Percentiles rank a stretch among this genome's conserved stretches.
These are phyloP conservation scores for Trematomus loennbergii DNA, from an alignment of 2,113 vertebrate genomes.

Conservation along the genomic window DNA sequence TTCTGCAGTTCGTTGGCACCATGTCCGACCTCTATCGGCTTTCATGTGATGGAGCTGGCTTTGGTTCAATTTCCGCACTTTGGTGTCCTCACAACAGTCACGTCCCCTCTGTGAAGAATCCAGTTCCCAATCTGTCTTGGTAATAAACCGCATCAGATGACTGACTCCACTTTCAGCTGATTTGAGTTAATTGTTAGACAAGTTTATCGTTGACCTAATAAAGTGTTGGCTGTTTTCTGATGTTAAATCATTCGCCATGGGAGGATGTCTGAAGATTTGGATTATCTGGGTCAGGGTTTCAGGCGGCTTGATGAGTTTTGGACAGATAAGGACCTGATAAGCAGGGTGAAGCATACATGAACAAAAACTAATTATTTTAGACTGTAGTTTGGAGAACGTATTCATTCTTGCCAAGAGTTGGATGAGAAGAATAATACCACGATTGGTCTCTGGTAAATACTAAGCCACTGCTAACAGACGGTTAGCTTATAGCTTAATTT, in stretches of 20 bases:
- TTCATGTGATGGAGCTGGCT: constrained; percentile 33
- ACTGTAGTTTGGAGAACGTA: not conserved
- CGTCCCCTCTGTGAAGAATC: not conserved
- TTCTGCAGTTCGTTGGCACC: constrained; percentile 11
- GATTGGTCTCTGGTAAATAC: not conserved
- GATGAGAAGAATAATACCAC: not conserved
- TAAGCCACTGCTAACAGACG: not conserved
- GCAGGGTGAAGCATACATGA: not conserved
- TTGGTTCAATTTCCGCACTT: constrained; percentile 12
- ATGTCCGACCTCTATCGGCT: constrained; percentile 24
- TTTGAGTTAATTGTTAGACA: constrained; percentile 22
- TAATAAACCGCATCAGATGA: constrained; percentile 53
- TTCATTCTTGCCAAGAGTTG: not conserved
- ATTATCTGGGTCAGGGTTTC: constrained; percentile 46
- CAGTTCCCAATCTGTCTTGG: constrained; percentile 4
- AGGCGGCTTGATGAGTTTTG: constrained; percentile 25
- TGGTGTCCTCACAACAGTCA: constrained; percentile 7
- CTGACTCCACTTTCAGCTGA: constrained; percentile 57
- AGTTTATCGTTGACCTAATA: constrained; percentile 31
- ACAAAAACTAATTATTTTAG: not conserved
- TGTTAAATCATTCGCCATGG: constrained; percentile 9
- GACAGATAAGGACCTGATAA: not conserved
- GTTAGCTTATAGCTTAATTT: too few relatives aligned
- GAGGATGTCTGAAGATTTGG: constrained; percentile 16
- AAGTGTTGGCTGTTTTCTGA: constrained; percentile 27